Percentiles rank a stretch among this genome's conserved stretches.
Conservation (phyloP, 2,888 invertebrate genomes). For the Copidosoma aretas region DNA sequence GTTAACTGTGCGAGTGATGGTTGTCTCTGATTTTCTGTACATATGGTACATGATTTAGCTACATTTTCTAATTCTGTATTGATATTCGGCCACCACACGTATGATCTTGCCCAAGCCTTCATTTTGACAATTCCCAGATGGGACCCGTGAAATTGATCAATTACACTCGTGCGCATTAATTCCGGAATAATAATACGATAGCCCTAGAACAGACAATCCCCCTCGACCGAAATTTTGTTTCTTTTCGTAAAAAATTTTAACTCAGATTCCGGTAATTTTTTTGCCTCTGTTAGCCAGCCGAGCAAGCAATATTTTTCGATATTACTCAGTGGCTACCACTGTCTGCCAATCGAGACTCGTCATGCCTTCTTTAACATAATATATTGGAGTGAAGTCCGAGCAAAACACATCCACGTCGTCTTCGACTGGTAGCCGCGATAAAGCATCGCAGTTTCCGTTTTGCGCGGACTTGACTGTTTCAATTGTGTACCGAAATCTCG, state of each 20-base stretch:
- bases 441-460: conserved; percentile 31
- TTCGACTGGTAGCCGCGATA: no score
- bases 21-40: conserved; percentile 16
- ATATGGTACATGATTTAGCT: conserved; percentile 12
- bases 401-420: conserved; percentile 5
- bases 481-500: conserved; percentile 28
- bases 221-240: no score
- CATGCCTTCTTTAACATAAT: conserved; percentile 29
- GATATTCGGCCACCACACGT: conserved; percentile 37
- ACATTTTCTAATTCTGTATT: conserved; percentile 31
- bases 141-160: conserved; percentile 4
- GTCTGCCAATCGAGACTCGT: conserved; percentile 8
- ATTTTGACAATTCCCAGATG: conserved; percentile 34
- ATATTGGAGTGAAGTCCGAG: conserved; percentile 21
- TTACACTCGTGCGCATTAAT: not conserved
- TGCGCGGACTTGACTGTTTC: conserved; percentile 20
- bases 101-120: conserved; percentile 32
- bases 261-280: no score
- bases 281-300: conserved; percentile 13
- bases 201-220: conserved; percentile 37
- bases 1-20: conserved; percentile 23
- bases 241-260: no score
- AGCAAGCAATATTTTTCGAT: conserved; percentile 7
- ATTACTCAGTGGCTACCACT: conserved; percentile 20
- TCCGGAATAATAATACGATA: conserved; percentile 28